Evolutionary conservation across 1,140 invertebrate genomes (phyloP).

Genomic region (Trachymyrmex septentrionalis): DNA sequence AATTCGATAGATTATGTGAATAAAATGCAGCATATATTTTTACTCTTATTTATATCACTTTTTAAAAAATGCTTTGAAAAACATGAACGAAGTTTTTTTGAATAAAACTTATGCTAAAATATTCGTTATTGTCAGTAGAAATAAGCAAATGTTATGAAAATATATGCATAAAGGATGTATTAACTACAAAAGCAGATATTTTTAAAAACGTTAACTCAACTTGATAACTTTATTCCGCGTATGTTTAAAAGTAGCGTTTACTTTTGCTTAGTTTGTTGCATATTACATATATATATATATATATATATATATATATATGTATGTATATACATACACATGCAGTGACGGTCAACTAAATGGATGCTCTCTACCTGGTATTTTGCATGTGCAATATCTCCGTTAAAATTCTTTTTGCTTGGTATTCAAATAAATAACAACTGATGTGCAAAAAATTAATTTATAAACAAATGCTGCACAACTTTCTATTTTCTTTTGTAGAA

Average conservation of each 20-base stretch:
- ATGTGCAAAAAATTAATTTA: background rate
- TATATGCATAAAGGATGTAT: constrained; percentile 11
- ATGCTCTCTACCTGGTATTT: background rate
- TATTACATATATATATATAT: constrained; percentile 2
- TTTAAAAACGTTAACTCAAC: constrained; percentile 22
- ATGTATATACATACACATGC: background rate
- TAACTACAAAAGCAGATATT: background rate
- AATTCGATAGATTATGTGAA: background rate
- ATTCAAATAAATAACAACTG: background rate
- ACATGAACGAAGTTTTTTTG: background rate
- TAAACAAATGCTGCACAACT: background rate
- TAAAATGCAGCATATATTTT: background rate
- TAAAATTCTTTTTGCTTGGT: background rate
- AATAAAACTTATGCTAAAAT: constrained; percentile 11
- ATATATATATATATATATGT: background rate
- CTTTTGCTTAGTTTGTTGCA: background rate
- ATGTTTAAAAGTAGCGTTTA: background rate
- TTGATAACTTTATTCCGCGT: background rate
- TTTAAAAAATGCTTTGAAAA: background rate
- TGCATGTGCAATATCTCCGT: constrained; percentile 1
- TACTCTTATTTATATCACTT: background rate
- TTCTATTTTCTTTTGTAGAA: background rate
- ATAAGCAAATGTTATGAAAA: background rate
- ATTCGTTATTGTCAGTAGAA: background rate
- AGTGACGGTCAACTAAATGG: background rate